Base-by-base conservation (phyloP, 2,888 invertebrate species). In the Gryllus longicercus region DNA sequence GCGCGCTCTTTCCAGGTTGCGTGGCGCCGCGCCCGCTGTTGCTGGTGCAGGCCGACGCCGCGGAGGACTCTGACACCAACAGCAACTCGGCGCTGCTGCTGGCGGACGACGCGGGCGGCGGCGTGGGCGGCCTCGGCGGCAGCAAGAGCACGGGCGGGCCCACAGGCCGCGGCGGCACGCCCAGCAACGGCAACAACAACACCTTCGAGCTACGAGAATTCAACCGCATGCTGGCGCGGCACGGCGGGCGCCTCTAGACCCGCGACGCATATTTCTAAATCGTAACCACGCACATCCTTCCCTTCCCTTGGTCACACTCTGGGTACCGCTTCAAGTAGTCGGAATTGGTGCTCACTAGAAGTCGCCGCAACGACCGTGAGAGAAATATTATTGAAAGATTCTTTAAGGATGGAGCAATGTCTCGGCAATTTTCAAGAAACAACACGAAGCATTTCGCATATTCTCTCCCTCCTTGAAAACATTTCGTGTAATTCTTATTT, bases 151-250 rank as follows among this genome's bases (percentile, higher is more conserved):
- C 79, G 50, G 78, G 77, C 77, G 78, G 80, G 51, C 75, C 77
- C 76, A 80, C 76, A 25, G 80, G 79, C 78, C 91, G 82, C 92
- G 92, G 86, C 14, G 82, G 83, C 11, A 91, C 91, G 82, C 93
- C 93, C 87, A 93, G 93, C 79, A 93, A 93, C 87, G 80, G 93
- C 87, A 94, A 93, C 86, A 94, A 93, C 87, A 94, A 94, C 87
- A 91, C 94, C 91, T 90, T 93, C 78, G 94, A 94, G 87, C 90
- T 94, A 51, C 84, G 84, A 76, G 84, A 85, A 79, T 83, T 85
- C 79, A 83, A 84, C 81, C 81, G 82, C 74, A 82, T 84, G n/a
- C 83, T 83, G 79, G 81, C 82, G 74, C 79, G 84, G 82, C 84
- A 84, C 84, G 84, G 82, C 78, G 81, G 51, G 79, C 80, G 80